Percentiles rank a stretch among this genome's conserved stretches.
Evolutionary conservation across 2,888 invertebrate species (phyloP).

Genomic region (Oscheius onirici): DNA sequence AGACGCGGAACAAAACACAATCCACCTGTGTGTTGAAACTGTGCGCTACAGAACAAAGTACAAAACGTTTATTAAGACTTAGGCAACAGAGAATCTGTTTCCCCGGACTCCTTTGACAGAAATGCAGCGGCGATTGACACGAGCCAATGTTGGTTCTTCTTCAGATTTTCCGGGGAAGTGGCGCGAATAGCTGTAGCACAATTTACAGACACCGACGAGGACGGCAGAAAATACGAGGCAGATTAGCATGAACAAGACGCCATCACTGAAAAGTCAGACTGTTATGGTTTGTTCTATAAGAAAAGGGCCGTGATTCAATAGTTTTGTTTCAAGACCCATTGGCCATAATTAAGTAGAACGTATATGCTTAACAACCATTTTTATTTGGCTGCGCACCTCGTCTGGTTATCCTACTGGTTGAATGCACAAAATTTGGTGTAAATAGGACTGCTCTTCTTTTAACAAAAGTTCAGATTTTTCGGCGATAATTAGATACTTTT

Average conservation of each 20-base stretch:
- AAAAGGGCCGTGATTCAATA: too few relatives aligned
- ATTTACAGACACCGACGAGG: slow-evolving; percentile 19
- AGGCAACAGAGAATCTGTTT: slow-evolving; percentile 32
- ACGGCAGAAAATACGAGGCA: slow-evolving; percentile 19
- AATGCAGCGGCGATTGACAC: slow-evolving; percentile 19
- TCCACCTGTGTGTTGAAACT: background rate
- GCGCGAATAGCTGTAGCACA: slow-evolving; percentile 25
- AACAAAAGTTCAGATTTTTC: too few relatives aligned
- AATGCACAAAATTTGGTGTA: too few relatives aligned
- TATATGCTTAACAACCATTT: too few relatives aligned
- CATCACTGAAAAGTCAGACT: slow-evolving; percentile 36
- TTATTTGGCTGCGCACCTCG: too few relatives aligned
- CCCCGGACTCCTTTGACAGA: slow-evolving; percentile 30
- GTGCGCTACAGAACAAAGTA: too few relatives aligned
- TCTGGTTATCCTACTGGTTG: too few relatives aligned
- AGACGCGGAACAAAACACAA: background rate
- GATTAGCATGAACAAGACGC: slow-evolving; percentile 28
- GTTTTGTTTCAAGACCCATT: too few relatives aligned
- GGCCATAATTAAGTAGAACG: too few relatives aligned
- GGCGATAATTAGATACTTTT: too few relatives aligned
- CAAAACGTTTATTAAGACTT: background rate
- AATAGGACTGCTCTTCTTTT: too few relatives aligned
- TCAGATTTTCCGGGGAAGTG: slow-evolving; percentile 16
- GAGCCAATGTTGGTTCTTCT: slow-evolving; percentile 16
- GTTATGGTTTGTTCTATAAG: too few relatives aligned